These are phyloP conservation scores for Hypomecis punctinalis DNA, from an alignment of 2,888 invertebrate genomes.

Conservation along the genomic window DNA sequence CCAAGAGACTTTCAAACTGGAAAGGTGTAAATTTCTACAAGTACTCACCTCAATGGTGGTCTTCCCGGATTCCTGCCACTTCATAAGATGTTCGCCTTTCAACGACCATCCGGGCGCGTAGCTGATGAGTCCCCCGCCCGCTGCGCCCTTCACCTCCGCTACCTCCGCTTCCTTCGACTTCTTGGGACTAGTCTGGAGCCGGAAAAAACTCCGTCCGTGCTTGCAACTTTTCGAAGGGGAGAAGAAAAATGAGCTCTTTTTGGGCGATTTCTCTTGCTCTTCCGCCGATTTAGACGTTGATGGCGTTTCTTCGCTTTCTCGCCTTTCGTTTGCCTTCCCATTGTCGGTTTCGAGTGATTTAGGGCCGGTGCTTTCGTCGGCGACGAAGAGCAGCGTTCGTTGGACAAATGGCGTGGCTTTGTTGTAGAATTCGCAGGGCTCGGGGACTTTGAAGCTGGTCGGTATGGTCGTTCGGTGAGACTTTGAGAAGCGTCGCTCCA, in stretches of 20 bases:
- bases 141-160: conserved; percentile 52
- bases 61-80: conserved; percentile 86
- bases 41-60: conserved; percentile 83
- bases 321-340: conserved; percentile 50
- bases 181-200: conserved; percentile 82
- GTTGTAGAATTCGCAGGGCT: conserved; percentile 79
- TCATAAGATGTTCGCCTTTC: conserved; percentile 86
- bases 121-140: conserved; percentile 81
- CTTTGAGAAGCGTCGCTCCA: conserved; percentile 81
- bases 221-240: conserved; percentile 82
- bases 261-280: conserved; percentile 80
- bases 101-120: conserved; percentile 87
- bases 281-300: conserved; percentile 69
- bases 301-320: conserved; percentile 61
- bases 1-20: neutral
- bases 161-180: conserved; percentile 72
- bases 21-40: conserved; percentile 11
- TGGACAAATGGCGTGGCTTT: conserved; percentile 83
- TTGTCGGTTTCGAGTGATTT: conserved; percentile 59
- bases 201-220: conserved; percentile 81
- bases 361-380: conserved; percentile 77
- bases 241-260: conserved; percentile 82
- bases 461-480: conserved; percentile 79
- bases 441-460: conserved; percentile 77
- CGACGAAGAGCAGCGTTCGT: conserved; percentile 77